Percentiles rank a stretch among this genome's conserved stretches.
Conservation (phyloP, 1,140 invertebrate species). For the Drosophila funebris region DNA sequence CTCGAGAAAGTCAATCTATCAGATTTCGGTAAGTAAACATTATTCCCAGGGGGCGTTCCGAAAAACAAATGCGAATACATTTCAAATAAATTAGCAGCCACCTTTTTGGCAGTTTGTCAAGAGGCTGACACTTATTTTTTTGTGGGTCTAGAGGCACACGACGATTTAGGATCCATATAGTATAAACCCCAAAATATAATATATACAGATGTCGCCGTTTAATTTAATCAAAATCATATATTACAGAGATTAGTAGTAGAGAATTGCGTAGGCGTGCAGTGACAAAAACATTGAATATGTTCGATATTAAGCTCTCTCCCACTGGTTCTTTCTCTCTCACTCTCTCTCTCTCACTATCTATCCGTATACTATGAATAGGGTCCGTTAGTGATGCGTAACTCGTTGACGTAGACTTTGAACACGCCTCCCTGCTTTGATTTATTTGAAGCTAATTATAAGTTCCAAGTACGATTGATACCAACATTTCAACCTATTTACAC, state of each 20-base stretch:
- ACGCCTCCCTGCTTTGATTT: conserved; percentile 26
- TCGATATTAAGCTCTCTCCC: background rate
- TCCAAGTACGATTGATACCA: conserved; percentile 2
- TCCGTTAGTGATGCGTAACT: conserved; percentile 23
- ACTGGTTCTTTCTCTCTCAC: background rate
- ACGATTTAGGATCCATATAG: conserved; percentile 27
- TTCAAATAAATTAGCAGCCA: conserved; percentile 61
- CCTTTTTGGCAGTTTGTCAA: conserved; percentile 63
- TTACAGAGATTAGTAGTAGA: conserved; percentile 32
- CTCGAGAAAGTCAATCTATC: conserved; percentile 93
- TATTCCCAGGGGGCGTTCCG: background rate
- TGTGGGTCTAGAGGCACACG: conserved; percentile 57
- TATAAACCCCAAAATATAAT: conserved; percentile 1
- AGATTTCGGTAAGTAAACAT: conserved; percentile 90
- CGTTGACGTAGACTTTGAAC: conserved; percentile 22
- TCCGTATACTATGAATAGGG: background rate
- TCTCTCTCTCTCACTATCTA: background rate
- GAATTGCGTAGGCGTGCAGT: conserved; percentile 24
- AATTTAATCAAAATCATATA: conserved; percentile 48
- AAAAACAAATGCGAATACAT: conserved; percentile 27
- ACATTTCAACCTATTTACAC: background rate
- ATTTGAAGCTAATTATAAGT: conserved; percentile 45
- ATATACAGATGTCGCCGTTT: conserved; percentile 23
- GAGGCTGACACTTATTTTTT: conserved; percentile 19
- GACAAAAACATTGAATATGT: conserved; percentile 3